phyloP scores from a whole-genome alignment of 2,888 invertebrate species.

The Plemyria rubiginata region DNA sequence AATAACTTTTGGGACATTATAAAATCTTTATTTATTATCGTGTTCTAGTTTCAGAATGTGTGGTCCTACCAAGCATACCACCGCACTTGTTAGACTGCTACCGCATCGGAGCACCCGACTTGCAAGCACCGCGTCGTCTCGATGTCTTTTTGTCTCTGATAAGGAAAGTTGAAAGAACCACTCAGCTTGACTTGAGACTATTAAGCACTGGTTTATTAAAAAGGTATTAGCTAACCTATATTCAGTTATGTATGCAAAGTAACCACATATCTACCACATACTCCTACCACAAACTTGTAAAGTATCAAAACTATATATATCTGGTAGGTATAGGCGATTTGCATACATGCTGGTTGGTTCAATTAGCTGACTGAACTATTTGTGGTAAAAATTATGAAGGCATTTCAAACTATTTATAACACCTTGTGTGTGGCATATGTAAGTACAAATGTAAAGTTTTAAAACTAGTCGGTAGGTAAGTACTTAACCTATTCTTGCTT shows the following conservation, averaged over 20 bases:
- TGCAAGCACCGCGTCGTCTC: constrained; percentile 83
- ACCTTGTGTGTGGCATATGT: too few species aligned
- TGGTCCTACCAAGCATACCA: constrained; percentile 80
- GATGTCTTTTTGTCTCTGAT: constrained; percentile 86
- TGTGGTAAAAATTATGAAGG: background rate
- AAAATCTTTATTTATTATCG: too few species aligned
- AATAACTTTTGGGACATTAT: too few species aligned
- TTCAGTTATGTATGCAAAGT: constrained; percentile 14
- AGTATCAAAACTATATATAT: background rate
- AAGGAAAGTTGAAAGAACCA: constrained; percentile 84
- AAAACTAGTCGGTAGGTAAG: too few species aligned
- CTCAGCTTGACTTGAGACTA: constrained; percentile 82
- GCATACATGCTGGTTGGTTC: constrained; percentile 24
- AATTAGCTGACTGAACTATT: constrained; percentile 6
- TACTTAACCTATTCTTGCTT: too few species aligned
- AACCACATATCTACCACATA: too few species aligned
- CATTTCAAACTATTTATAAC: background rate
- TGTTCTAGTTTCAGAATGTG: constrained; percentile 58
- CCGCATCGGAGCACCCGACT: constrained; percentile 71
- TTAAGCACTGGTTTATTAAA: constrained; percentile 84
- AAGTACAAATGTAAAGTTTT: too few species aligned
- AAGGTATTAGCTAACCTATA: constrained; percentile 64
- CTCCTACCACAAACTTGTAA: background rate
- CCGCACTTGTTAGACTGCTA: constrained; percentile 86
- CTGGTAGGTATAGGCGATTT: constrained; percentile 9